Evolutionary conservation across 2,888 invertebrate species (phyloP).

Genomic region (Cloeon dipterum): DNA sequence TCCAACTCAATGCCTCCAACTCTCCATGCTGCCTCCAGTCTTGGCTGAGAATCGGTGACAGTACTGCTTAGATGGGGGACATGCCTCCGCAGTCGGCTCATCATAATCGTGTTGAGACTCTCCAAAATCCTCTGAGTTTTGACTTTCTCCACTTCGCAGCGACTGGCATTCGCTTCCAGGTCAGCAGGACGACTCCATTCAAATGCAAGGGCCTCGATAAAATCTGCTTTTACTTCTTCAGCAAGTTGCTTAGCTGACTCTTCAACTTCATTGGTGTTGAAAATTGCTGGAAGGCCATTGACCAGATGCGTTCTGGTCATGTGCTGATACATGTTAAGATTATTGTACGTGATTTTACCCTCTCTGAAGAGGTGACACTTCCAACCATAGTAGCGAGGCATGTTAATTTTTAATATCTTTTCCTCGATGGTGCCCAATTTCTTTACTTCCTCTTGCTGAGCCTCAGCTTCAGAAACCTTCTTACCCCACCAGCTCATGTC

Average conservation of each 20-base stretch:
- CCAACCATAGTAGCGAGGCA: slow-evolving; percentile 64
- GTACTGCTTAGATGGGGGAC: slow-evolving; percentile 34
- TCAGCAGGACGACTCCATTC: slow-evolving; percentile 28
- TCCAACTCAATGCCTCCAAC: slow-evolving; percentile 46
- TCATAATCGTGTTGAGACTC: slow-evolving; percentile 44
- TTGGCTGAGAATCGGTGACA: slow-evolving; percentile 50
- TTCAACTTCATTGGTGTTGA: slow-evolving; percentile 22
- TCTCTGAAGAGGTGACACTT: slow-evolving; percentile 36
- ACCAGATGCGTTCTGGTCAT: slow-evolving; percentile 57
- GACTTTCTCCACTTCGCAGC: slow-evolving; percentile 19
- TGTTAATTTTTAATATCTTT: slow-evolving; percentile 59
- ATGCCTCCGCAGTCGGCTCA: slow-evolving; percentile 31
- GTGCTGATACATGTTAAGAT: slow-evolving; percentile 42
- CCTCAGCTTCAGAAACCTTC: slow-evolving; percentile 21
- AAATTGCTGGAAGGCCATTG: slow-evolving; percentile 32
- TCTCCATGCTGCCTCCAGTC: slow-evolving; percentile 71
- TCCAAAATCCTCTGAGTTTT: slow-evolving; percentile 28
- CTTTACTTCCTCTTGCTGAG: slow-evolving; percentile 32
- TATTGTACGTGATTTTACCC: slow-evolving; percentile 35
- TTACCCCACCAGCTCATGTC: slow-evolving; percentile 29
- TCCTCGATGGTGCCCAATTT: slow-evolving; percentile 52
- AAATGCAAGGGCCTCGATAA: slow-evolving; percentile 40
- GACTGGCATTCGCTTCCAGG: slow-evolving; percentile 6
- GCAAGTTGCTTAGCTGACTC: slow-evolving; percentile 15
- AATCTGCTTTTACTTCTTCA: slow-evolving; percentile 27